These are phyloP conservation scores for Brachypterus glaber DNA, from an alignment of 2,888 invertebrate species.

Conservation along the genomic window DNA sequence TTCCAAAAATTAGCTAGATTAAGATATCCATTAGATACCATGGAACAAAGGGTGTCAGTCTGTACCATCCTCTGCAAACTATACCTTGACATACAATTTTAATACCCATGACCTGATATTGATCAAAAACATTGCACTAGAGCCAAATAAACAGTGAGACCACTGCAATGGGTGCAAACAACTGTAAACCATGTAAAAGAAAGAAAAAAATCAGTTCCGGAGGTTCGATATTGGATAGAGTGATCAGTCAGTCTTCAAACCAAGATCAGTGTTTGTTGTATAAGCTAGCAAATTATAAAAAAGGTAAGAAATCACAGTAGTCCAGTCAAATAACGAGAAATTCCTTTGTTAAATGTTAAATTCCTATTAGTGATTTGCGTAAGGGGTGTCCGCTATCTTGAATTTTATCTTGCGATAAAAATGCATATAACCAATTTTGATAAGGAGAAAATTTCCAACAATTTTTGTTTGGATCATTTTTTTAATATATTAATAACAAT, in stretches of 20 bases:
- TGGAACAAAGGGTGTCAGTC: slow-evolving; percentile 2
- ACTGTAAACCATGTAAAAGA: slow-evolving; percentile 40
- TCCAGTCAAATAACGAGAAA: too few relatives aligned
- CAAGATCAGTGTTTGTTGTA: slow-evolving; percentile 82
- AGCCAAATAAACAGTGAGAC: too few relatives aligned
- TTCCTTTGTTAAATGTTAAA: too few relatives aligned
- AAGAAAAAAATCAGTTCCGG: slow-evolving; percentile 43
- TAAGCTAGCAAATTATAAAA: slow-evolving; percentile 81
- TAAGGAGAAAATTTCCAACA: too few relatives aligned
- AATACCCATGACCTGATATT: slow-evolving; percentile 27
- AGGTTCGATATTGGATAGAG: slow-evolving; percentile 79
- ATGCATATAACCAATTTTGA: too few relatives aligned
- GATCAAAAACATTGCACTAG: slow-evolving; percentile 20
- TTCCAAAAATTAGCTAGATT: too few relatives aligned
- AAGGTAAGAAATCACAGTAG: slow-evolving; percentile 53
- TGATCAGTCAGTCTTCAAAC: slow-evolving; percentile 79
- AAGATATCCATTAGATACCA: too few relatives aligned
- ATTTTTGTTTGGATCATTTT: too few relatives aligned
- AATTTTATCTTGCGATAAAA: too few relatives aligned
- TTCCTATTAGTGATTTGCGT: too few relatives aligned
- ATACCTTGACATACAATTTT: slow-evolving; percentile 30
- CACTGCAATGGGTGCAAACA: slow-evolving; percentile 39
- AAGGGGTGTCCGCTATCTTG: too few relatives aligned
- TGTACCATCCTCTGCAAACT: slow-evolving; percentile 24
- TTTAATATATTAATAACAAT: too few relatives aligned